These are phyloP conservation scores for Apamea sordens DNA, from an alignment of 2,888 invertebrate species.

Conservation along the genomic window DNA sequence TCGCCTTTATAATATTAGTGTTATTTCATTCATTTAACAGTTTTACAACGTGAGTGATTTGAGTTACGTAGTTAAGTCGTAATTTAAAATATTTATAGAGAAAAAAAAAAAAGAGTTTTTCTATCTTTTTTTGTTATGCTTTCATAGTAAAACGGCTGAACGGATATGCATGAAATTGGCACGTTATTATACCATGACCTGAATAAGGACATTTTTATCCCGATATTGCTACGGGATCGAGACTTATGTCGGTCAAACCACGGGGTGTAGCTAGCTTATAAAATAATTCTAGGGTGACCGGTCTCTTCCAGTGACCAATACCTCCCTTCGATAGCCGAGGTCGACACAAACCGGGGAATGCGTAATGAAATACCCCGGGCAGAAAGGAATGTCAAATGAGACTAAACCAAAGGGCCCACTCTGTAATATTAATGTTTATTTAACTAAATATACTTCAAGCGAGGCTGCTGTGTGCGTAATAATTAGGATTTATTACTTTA, in stretches of 20 bases:
- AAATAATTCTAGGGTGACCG: neutral
- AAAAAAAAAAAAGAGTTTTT: neutral
- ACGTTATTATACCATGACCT: neutral
- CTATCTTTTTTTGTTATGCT: neutral
- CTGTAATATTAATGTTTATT: constrained; percentile 76
- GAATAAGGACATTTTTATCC: neutral
- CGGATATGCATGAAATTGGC: neutral
- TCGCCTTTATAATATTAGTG: no score
- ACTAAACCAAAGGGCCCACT: constrained; percentile 70
- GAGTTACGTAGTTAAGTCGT: neutral
- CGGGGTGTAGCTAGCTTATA: neutral
- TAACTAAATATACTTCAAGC: constrained; percentile 70
- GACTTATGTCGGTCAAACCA: neutral
- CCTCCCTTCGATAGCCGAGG: constrained; percentile 47
- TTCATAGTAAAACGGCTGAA: neutral
- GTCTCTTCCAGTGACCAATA: constrained; percentile 44
- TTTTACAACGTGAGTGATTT: neutral
- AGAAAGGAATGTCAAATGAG: constrained; percentile 78
- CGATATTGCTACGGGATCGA: neutral
- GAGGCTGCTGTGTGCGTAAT: constrained; percentile 34
- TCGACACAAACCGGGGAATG: constrained; percentile 68
- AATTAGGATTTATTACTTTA: constrained; percentile 57
- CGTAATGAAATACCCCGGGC: constrained; percentile 77
- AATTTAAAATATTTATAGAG: no score
- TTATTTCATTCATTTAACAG: neutral